Evolutionary conservation across 2,888 invertebrate species (phyloP).

Genomic region (Acanthopleura granulata): DNA sequence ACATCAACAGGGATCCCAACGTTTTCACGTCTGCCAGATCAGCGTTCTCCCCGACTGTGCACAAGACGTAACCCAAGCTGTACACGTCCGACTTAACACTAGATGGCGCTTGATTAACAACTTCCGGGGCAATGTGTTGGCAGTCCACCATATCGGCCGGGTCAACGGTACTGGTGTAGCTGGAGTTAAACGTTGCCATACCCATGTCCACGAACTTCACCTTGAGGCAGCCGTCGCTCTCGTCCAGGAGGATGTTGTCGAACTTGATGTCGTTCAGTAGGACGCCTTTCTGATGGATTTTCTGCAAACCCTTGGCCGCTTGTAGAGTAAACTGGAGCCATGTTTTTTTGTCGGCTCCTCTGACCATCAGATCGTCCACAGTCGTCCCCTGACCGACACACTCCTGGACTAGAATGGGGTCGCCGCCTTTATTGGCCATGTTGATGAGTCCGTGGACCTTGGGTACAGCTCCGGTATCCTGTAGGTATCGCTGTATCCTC

Average conservation of each 20-base stretch:
- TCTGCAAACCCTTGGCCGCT: conserved; percentile 1
- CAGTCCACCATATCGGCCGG: neutral
- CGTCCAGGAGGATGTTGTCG: conserved; percentile 2
- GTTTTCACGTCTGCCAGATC: neutral
- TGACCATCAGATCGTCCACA: neutral
- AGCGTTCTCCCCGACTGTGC: neutral
- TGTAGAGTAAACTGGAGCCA: neutral
- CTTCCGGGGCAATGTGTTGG: conserved; percentile 8
- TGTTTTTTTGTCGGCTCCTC: neutral
- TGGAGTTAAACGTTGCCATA: neutral
- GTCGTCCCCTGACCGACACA: neutral
- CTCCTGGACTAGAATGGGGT: conserved; percentile 7
- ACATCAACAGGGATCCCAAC: neutral
- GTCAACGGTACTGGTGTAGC: neutral
- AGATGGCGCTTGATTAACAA: neutral
- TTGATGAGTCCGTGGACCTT: neutral
- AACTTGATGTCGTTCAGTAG: conserved; percentile 12
- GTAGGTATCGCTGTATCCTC: neutral
- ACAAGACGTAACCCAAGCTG: conserved; percentile 11
- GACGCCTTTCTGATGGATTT: conserved; percentile 3
- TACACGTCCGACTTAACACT: neutral
- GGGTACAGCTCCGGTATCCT: conserved; percentile 4
- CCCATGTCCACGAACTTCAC: conserved; percentile 6
- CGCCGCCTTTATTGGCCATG: neutral
- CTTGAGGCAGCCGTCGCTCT: neutral